Percentiles rank a stretch among this genome's conserved stretches.
Evolutionary conservation across 37 sponge, comb jelly and placozoan species (phyloP).

Genomic region (Diacarnus erythraeanus): DNA sequence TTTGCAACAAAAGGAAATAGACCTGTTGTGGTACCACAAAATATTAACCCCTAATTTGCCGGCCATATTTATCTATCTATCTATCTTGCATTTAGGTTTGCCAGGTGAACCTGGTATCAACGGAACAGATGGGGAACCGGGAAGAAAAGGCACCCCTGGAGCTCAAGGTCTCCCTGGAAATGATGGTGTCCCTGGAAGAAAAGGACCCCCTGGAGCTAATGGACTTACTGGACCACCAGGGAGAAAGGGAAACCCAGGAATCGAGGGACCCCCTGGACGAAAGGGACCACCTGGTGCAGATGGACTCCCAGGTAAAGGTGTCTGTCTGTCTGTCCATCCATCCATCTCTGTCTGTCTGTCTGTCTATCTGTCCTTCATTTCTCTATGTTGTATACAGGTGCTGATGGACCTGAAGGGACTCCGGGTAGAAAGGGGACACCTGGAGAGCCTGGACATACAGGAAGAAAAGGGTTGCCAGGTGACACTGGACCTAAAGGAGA

Average conservation of each 20-base stretch:
- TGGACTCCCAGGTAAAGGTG: background rate
- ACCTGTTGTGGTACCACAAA: no score
- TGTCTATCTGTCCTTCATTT: no score
- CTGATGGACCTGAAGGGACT: constrained; percentile 40
- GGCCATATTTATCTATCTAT: no score
- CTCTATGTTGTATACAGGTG: background rate
- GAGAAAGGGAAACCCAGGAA: background rate
- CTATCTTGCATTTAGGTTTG: background rate
- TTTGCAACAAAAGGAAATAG: no score
- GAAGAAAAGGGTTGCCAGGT: constrained; percentile 29
- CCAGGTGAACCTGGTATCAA: constrained; percentile 9
- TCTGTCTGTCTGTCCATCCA: background rate
- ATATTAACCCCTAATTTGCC: no score
- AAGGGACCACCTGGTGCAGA: background rate
- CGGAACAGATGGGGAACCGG: constrained; percentile 13
- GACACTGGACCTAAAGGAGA: constrained; percentile 18
- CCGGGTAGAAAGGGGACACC: constrained; percentile 36
- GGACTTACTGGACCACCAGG: constrained; percentile 1
- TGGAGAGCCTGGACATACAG: constrained; percentile 33
- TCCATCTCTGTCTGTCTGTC: background rate
- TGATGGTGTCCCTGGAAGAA: constrained; percentile 2
- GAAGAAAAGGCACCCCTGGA: background rate
- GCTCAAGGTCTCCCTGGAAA: background rate
- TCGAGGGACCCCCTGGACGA: background rate
- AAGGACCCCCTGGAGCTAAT: background rate